Percentiles rank a stretch among this genome's conserved stretches.
Evolutionary conservation across 92 coral and sea anemone species (phyloP).

Genomic region (Epizoanthus stellaris): DNA sequence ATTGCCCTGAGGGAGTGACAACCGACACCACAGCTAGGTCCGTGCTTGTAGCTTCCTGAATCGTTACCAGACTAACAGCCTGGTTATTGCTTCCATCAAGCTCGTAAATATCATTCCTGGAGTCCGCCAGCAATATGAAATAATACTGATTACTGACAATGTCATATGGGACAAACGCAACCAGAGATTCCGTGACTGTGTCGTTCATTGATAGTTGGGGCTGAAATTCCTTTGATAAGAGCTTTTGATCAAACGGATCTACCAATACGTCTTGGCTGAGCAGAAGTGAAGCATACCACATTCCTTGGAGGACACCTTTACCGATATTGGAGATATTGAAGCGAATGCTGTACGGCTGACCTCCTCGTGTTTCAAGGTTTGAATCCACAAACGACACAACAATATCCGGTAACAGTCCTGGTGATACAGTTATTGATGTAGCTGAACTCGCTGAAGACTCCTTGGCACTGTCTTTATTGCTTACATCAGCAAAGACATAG

Average conservation of each 20-base stretch:
- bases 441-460: slow-evolving; percentile 20
- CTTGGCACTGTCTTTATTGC: slow-evolving; percentile 42
- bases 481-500: slow-evolving; percentile 64
- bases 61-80: slow-evolving; percentile 56
- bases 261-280: slow-evolving; percentile 75
- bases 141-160: slow-evolving; percentile 71
- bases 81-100: slow-evolving; percentile 67
- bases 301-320: slow-evolving; percentile 34
- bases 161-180: slow-evolving; percentile 80
- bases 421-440: not conserved
- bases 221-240: slow-evolving; percentile 43
- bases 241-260: slow-evolving; percentile 77
- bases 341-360: slow-evolving; percentile 61
- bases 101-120: slow-evolving; percentile 65
- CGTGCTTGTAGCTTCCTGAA: slow-evolving; percentile 63
- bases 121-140: slow-evolving; percentile 67
- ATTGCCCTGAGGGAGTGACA: slow-evolving; percentile 49
- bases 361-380: slow-evolving; percentile 60
- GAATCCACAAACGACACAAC: slow-evolving; percentile 54
- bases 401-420: slow-evolving; percentile 76
- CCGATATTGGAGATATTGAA: slow-evolving; percentile 73
- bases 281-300: slow-evolving; percentile 69
- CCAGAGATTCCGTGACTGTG: slow-evolving; percentile 40
- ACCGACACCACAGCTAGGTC: slow-evolving; percentile 78
- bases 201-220: slow-evolving; percentile 42